Evolutionary conservation across 2,797 vertebrate species (phyloP), one percentile per base, ranked within the genome.

Genomic region (Manis javanica): DNA sequence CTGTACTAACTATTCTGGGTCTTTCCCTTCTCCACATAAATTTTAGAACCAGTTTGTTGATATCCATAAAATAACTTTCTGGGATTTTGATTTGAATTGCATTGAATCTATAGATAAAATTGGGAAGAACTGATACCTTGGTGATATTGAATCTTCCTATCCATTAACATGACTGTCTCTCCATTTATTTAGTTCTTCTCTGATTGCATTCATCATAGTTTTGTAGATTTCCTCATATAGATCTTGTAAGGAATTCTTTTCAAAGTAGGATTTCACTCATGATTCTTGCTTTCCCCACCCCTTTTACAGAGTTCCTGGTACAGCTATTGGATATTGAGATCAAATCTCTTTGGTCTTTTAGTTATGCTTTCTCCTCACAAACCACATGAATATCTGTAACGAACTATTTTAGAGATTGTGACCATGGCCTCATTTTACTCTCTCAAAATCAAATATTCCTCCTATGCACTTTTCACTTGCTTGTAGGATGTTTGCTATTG

Each of bases 201-300:
- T 74, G 85, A 57, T 82, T 88, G 46, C 29, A 34, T 87, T 81
- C 51, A 66, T 90, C 68, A 88, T 59, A 83, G 11, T 77, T 75
- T 84, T 90, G 19, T 68, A 68, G 14, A 83, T 75, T 90, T 89
- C 13, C 39, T 94, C 69, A 26, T 61, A 57, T 19, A 68, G 39
- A 75, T 77, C 24, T 83, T 75, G 53, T 90, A 85, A 90, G 63
- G 81, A 89, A 84, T 29, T 37, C n/a, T 87, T 71, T 85, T 95
- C 87, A 29, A 78, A 61, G 34, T 84, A 91, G 75, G 11, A 81
- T 66, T 91, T 75, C 19, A 77, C 75, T 64, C 53, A 83, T 78
- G 59, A 94, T 49, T 94, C 21, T 90, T 82, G 26, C 55, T 31
- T 42, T 68, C 42, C 5, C 15, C 6, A 55, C 3, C 18, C 19